phyloP scores from a whole-genome alignment of 2,888 invertebrate species.

The Eustalomyia histrio region DNA sequence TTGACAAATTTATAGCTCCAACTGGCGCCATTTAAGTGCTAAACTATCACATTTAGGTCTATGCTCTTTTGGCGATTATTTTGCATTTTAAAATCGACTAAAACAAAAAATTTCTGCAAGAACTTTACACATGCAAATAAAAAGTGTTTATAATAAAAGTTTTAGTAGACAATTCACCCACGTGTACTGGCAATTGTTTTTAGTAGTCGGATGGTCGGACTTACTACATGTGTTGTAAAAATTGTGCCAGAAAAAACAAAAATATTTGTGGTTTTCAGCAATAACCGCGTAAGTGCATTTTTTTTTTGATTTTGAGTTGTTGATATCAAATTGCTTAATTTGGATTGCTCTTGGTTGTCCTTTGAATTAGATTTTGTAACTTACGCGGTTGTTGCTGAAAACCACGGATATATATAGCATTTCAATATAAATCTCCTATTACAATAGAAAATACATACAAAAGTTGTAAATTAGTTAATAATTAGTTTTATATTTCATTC shows the following conservation, averaged over 20 bases:
- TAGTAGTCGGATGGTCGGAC: neutral
- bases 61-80: constrained; percentile 44
- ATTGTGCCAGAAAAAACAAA: constrained; percentile 10
- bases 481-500: too few relatives aligned
- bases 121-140: constrained; percentile 16
- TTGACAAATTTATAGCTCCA: constrained; percentile 30
- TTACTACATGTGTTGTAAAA: constrained; percentile 5
- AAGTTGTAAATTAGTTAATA: too few relatives aligned
- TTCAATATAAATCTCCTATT: too few relatives aligned
- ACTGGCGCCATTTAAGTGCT: constrained; percentile 36
- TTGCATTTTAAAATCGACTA: constrained; percentile 23
- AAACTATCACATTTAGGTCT: constrained; percentile 39
- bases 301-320: too few relatives aligned
- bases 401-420: too few relatives aligned
- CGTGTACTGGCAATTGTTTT: neutral
- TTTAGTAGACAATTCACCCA: constrained; percentile 2
- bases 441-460: too few relatives aligned
- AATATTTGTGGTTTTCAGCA: too few relatives aligned
- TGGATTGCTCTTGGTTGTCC: too few relatives aligned
- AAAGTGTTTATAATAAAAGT: constrained; percentile 3
- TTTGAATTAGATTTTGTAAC: too few relatives aligned
- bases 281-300: too few relatives aligned
- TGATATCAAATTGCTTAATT: too few relatives aligned
- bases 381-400: too few relatives aligned
- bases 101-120: neutral